Percentiles rank a stretch among this genome's conserved stretches.
phyloP scores from a whole-genome alignment of 2,888 invertebrate species.

The Isoperla grammatica region DNA sequence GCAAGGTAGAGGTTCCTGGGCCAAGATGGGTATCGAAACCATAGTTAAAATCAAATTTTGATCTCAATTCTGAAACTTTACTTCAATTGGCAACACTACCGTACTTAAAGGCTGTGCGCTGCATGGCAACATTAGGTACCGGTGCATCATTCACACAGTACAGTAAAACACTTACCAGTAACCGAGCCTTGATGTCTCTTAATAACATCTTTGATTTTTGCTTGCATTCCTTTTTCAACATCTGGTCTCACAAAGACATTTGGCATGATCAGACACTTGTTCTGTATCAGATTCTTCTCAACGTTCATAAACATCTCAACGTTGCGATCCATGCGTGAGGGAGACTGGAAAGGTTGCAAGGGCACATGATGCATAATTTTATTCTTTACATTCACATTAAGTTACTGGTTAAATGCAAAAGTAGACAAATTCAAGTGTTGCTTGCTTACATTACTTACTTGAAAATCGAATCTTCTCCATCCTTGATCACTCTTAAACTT shows the following conservation, averaged over 20 bases:
- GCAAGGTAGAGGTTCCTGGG: too few species aligned
- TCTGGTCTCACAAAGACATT: constrained; percentile 76
- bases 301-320: constrained; percentile 91
- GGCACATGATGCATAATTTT: background rate
- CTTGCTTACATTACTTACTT: constrained; percentile 68
- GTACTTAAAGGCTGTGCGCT: too few species aligned
- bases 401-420: background rate
- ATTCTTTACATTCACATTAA: background rate
- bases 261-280: constrained; percentile 73
- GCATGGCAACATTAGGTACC: too few species aligned
- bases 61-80: too few species aligned
- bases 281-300: constrained; percentile 75
- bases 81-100: too few species aligned
- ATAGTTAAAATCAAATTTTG: too few species aligned
- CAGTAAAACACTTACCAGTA: constrained; percentile 45
- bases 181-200: constrained; percentile 79
- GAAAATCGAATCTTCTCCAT: constrained; percentile 91
- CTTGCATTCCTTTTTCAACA: constrained; percentile 72
- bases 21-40: too few species aligned
- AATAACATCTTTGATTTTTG: constrained; percentile 81
- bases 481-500: constrained; percentile 95
- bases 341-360: constrained; percentile 58
- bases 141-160: background rate
- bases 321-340: constrained; percentile 84
- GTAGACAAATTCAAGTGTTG: constrained; percentile 34